Percentiles rank a stretch among this genome's conserved stretches.
These are phyloP conservation scores for Drosophila pachea DNA, from an alignment of 1,140 invertebrate genomes.

Conservation along the genomic window DNA sequence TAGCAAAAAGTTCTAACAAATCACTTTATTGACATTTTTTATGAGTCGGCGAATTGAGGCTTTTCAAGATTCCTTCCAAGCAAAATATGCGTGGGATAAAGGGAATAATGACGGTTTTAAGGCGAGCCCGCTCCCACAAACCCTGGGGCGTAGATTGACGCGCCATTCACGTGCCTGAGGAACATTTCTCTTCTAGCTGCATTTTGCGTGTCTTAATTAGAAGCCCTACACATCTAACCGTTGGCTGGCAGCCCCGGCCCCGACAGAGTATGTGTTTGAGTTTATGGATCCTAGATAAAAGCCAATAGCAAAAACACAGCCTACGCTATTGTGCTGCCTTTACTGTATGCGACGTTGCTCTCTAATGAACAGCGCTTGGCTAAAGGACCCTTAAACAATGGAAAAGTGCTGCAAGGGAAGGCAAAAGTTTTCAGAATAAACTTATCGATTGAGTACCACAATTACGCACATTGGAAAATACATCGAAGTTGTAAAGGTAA, in stretches of 20 bases:
- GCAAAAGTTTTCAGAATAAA: slow-evolving; percentile 31
- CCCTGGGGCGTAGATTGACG: slow-evolving; percentile 54
- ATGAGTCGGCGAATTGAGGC: slow-evolving; percentile 54
- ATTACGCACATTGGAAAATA: slow-evolving; percentile 27
- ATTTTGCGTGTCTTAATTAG: slow-evolving; percentile 76
- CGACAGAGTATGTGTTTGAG: slow-evolving; percentile 49
- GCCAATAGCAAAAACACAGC: slow-evolving; percentile 47
- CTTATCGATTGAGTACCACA: slow-evolving; percentile 37
- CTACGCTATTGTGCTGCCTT: slow-evolving; percentile 22
- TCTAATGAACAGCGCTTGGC: slow-evolving; percentile 55
- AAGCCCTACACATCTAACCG: slow-evolving; percentile 43
- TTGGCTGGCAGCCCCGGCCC: slow-evolving; percentile 59
- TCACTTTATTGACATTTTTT: slow-evolving; percentile 76
- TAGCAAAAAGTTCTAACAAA: slow-evolving; percentile 52
- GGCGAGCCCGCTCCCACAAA: slow-evolving; percentile 15
- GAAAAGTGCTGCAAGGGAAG: slow-evolving; percentile 29
- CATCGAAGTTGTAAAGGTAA: slow-evolving; percentile 29
- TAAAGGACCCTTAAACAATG: slow-evolving; percentile 24
- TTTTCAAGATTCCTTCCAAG: slow-evolving; percentile 41
- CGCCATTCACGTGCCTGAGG: slow-evolving; percentile 63
- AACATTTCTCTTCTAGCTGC: slow-evolving; percentile 64
- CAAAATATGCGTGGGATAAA: slow-evolving; percentile 36
- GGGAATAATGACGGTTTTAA: slow-evolving; percentile 42
- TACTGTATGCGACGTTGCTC: slow-evolving; percentile 15
- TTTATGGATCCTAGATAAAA: slow-evolving; percentile 73